A percentile compares a stretch with the other conserved stretches of the same genome.
phyloP scores from a whole-genome alignment of 2,797 vertebrate species.

The Malurus splendens region DNA sequence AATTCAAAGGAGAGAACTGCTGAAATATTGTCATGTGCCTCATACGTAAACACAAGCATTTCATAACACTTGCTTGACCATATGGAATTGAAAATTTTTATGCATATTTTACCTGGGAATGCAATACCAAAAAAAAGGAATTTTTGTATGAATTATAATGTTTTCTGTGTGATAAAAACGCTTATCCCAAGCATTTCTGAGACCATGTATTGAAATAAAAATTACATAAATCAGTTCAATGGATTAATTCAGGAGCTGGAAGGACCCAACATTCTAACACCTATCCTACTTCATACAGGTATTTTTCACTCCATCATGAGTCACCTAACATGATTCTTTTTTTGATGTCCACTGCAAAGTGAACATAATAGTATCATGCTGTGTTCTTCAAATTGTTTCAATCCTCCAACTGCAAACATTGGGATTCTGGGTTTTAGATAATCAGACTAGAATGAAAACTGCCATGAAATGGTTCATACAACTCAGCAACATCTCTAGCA shows the following conservation, averaged over 20 bases:
- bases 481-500: neutral
- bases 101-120: neutral
- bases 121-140: neutral
- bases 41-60: neutral
- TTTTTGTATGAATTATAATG: neutral
- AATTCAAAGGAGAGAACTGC: neutral
- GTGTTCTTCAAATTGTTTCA: neutral
- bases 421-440: neutral
- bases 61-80: neutral
- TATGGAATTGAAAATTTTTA: neutral
- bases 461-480: neutral
- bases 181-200: neutral
- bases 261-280: neutral
- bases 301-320: neutral
- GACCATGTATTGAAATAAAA: slow-evolving; percentile 2
- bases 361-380: neutral
- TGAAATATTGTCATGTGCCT: neutral
- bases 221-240: neutral
- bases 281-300: neutral
- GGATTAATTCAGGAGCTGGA: neutral
- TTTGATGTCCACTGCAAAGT: neutral
- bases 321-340: neutral
- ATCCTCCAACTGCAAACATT: neutral
- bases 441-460: neutral
- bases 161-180: neutral